These are phyloP conservation scores for Reticulitermes speratus DNA, from an alignment of 1,140 invertebrate genomes.

Conservation along the genomic window DNA sequence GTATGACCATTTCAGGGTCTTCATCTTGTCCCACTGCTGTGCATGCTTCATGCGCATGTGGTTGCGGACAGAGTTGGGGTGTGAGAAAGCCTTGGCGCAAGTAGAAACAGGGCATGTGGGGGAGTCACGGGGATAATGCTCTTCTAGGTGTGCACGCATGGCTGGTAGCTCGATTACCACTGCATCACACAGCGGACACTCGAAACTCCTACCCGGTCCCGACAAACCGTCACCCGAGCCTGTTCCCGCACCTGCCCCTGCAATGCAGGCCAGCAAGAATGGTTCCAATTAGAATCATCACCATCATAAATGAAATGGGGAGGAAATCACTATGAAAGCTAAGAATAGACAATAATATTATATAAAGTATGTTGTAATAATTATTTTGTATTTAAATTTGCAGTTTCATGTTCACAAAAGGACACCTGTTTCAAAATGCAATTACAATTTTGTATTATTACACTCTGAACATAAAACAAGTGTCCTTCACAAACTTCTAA, in stretches of 20 bases:
- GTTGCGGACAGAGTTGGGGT: conserved; percentile 79
- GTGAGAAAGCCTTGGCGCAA: conserved; percentile 71
- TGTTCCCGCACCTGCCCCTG: conserved; percentile 25
- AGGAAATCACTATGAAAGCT: not conserved
- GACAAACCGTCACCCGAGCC: conserved; percentile 11
- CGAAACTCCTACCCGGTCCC: conserved; percentile 30
- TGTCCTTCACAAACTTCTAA: not conserved
- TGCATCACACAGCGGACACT: conserved; percentile 69
- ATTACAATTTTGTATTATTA: not conserved
- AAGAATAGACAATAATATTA: conserved; percentile 7
- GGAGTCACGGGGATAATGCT: conserved; percentile 79
- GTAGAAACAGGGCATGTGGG: conserved; percentile 71
- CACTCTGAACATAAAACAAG: not conserved
- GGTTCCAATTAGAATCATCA: conserved; percentile 30
- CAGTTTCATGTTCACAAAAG: not conserved
- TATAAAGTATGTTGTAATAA: not conserved
- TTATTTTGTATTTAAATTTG: conserved; percentile 22
- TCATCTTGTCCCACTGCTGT: conserved; percentile 76
- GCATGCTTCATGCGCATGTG: conserved; percentile 81
- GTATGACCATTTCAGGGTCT: conserved; percentile 67
- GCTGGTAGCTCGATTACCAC: conserved; percentile 61
- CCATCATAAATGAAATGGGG: not conserved
- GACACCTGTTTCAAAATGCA: not conserved
- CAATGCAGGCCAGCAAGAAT: conserved; percentile 35
- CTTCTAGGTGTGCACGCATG: conserved; percentile 70